phyloP scores from a whole-genome alignment of 1,140 invertebrate species.

The Tetraneura akinire region DNA sequence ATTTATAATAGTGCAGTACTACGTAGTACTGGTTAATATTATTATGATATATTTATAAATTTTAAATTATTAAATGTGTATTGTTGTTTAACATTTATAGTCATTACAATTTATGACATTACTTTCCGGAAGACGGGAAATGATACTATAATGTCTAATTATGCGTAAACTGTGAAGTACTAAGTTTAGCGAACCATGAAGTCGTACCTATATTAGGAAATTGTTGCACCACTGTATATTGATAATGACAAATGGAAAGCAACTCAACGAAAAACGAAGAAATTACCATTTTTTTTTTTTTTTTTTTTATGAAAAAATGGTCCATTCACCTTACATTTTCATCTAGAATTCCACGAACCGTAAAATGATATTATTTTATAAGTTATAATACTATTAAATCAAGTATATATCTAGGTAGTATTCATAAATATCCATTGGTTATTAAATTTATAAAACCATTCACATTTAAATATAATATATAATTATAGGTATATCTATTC shows the following conservation, averaged over 20 bases:
- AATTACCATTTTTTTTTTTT: constrained; percentile 18
- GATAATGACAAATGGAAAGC: constrained; percentile 22
- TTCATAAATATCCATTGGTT: too few relatives aligned
- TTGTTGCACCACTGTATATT: not conserved
- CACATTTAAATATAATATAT: too few relatives aligned
- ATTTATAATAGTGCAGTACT: too few relatives aligned
- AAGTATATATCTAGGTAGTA: too few relatives aligned
- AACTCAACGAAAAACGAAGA: constrained; percentile 24
- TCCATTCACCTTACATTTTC: constrained; percentile 36
- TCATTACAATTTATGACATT: too few relatives aligned
- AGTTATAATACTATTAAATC: too few relatives aligned
- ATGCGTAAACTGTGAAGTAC: constrained; percentile 37
- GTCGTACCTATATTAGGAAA: not conserved
- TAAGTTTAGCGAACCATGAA: constrained; percentile 20
- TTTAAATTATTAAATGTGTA: not conserved
- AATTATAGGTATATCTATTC: too few relatives aligned
- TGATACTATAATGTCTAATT: constrained; percentile 12
- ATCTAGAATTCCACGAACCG: not conserved
- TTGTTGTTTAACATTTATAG: not conserved
- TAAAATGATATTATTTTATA: not conserved
- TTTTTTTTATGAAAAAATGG: not conserved
- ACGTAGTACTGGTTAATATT: too few relatives aligned
- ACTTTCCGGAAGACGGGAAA: not conserved
- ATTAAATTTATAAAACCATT: too few relatives aligned
- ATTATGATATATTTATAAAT: not conserved